phyloP scores from a whole-genome alignment of 2,113 vertebrate species.

The Tapirus terrestris region DNA sequence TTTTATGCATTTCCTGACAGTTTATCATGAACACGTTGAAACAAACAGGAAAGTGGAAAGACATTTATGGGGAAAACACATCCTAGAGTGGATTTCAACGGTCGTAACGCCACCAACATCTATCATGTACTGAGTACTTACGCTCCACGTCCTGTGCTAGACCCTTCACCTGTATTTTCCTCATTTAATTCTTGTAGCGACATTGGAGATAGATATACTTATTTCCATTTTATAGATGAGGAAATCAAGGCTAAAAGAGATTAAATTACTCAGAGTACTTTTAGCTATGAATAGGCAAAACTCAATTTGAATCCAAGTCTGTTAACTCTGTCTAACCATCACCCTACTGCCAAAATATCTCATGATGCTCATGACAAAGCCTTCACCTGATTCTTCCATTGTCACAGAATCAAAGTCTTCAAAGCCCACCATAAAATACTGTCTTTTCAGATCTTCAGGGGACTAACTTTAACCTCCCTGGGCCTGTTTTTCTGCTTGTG shows the following conservation, averaged over 20 bases:
- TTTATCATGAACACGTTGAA: not conserved
- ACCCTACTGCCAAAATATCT: not conserved
- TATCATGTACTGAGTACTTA: no score
- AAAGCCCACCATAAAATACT: not conserved
- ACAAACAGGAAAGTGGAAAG: not conserved
- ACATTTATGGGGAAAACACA: not conserved
- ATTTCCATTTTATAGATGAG: not conserved
- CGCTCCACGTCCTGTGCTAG: not conserved
- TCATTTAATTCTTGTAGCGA: not conserved
- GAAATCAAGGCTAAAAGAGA: slow-evolving; percentile 4
- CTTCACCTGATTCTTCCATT: not conserved
- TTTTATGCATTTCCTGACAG: not conserved
- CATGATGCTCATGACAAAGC: not conserved
- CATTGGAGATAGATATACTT: not conserved
- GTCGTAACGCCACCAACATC: not conserved
- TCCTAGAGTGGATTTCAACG: not conserved
- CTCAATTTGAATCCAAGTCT: not conserved
- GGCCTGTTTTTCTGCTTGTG: not conserved
- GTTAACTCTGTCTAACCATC: not conserved
- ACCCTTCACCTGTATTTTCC: not conserved
- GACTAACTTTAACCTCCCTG: not conserved
- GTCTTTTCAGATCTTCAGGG: not conserved
- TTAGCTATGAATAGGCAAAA: not conserved
- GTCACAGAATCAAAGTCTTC: not conserved
- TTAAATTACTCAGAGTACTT: not conserved